A percentile compares a stretch with the other conserved stretches of the same genome.
Evolutionary conservation across 1,140 invertebrate species (phyloP).

Genomic region (Ctenoplectra terminalis): DNA sequence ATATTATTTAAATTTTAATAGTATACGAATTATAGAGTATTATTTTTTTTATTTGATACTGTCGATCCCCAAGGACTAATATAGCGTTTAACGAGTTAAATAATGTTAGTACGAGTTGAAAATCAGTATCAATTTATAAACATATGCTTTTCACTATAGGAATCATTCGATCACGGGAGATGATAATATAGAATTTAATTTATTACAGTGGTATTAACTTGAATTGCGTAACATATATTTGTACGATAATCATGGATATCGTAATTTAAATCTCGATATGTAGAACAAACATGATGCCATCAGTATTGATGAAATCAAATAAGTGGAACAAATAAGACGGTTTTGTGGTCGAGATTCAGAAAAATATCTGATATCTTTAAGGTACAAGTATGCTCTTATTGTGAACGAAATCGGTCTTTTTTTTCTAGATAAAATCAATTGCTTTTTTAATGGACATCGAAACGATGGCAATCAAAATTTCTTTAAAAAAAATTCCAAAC

Average conservation of each 20-base stretch:
- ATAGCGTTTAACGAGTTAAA: too few relatives aligned
- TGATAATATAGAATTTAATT: background rate
- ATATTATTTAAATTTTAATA: too few relatives aligned
- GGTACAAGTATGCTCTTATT: background rate
- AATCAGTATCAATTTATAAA: too few relatives aligned
- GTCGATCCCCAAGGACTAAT: too few relatives aligned
- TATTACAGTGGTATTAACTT: slow-evolving; percentile 31
- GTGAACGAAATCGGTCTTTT: background rate
- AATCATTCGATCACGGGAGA: background rate
- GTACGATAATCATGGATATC: background rate
- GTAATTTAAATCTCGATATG: slow-evolving; percentile 34
- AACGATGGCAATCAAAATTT: too few relatives aligned
- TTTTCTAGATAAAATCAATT: too few relatives aligned
- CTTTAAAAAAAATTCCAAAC: too few relatives aligned
- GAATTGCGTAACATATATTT: background rate
- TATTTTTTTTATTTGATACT: too few relatives aligned
- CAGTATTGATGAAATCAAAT: slow-evolving; percentile 18
- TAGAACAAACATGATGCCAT: slow-evolving; percentile 22
- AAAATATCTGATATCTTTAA: background rate
- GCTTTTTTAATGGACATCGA: too few relatives aligned
- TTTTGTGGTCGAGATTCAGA: background rate
- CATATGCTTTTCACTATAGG: background rate
- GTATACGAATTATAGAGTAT: too few relatives aligned
- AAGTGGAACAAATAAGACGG: slow-evolving; percentile 43
- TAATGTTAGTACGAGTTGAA: too few relatives aligned